Conservation (phyloP, 2,797 vertebrate species). For the Sebastes minor region DNA sequence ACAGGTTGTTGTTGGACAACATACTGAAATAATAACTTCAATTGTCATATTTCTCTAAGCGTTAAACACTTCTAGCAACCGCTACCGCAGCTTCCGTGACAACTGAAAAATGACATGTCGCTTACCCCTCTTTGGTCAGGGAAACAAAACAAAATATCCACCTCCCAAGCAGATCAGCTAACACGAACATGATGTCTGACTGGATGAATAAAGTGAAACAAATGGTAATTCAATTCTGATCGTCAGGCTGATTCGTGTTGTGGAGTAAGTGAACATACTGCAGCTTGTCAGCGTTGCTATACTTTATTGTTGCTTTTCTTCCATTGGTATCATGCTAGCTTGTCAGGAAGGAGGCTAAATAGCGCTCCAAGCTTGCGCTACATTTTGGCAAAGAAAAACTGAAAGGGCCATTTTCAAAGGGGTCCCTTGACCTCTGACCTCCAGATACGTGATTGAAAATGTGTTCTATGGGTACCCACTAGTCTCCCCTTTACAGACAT, state of each 20-base stretch:
- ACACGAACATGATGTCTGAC: background rate
- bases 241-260: background rate
- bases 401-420: too few species aligned
- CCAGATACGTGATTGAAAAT: too few species aligned
- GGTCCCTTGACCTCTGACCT: too few species aligned
- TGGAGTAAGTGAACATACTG: background rate
- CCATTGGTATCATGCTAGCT: too few species aligned
- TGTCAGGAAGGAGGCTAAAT: too few species aligned
- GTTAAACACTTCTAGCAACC: background rate
- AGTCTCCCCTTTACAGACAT: too few species aligned
- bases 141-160: background rate
- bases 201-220: background rate
- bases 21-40: background rate
- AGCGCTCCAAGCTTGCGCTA: too few species aligned
- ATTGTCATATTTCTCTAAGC: background rate
- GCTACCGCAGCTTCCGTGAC: too few species aligned
- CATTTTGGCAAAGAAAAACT: too few species aligned
- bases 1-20: background rate
- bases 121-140: background rate
- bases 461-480: too few species aligned
- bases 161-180: background rate
- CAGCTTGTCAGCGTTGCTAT: background rate
- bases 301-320: background rate
- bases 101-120: background rate
- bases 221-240: background rate